Percentiles rank a stretch among this genome's conserved stretches.
phyloP scores from a whole-genome alignment of 2,113 vertebrate species.

The Nannospalax galili region DNA sequence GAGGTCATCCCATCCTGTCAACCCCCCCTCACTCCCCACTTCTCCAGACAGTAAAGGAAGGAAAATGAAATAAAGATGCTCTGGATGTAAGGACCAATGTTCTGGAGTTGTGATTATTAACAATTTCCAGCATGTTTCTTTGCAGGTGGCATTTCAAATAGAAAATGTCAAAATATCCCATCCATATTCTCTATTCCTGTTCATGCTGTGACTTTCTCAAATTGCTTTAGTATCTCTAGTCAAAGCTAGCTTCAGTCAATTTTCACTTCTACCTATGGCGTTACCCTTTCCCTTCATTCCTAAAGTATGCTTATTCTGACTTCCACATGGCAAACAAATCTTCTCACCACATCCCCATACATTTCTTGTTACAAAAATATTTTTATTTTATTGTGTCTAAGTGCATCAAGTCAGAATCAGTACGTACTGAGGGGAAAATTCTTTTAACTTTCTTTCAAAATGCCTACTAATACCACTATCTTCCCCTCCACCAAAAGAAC shows the following conservation, averaged over 20 bases:
- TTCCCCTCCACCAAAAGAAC: neutral
- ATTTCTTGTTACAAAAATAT: neutral
- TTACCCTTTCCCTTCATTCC: conserved; percentile 3
- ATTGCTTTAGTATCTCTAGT: neutral
- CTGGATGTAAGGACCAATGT: neutral
- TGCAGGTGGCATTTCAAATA: neutral
- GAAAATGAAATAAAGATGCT: neutral
- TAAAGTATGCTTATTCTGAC: conserved; percentile 19
- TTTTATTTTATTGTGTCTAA: neutral
- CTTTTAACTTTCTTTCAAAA: neutral
- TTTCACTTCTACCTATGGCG: neutral
- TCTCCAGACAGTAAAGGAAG: neutral
- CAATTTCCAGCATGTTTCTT: neutral
- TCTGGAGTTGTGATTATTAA: neutral
- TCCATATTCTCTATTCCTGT: neutral
- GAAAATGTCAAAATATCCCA: neutral
- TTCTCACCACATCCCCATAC: neutral
- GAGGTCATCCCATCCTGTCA: neutral
- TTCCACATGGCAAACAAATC: conserved; percentile 1
- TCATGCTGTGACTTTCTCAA: neutral
- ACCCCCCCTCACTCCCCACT: too few relatives aligned
- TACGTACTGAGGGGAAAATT: neutral
- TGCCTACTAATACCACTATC: neutral
- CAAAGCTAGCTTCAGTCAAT: neutral
- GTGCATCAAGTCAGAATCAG: neutral